Evolutionary conservation across 2,113 vertebrate species (phyloP).

Genomic region (Cynoglossus semilaevis): DNA sequence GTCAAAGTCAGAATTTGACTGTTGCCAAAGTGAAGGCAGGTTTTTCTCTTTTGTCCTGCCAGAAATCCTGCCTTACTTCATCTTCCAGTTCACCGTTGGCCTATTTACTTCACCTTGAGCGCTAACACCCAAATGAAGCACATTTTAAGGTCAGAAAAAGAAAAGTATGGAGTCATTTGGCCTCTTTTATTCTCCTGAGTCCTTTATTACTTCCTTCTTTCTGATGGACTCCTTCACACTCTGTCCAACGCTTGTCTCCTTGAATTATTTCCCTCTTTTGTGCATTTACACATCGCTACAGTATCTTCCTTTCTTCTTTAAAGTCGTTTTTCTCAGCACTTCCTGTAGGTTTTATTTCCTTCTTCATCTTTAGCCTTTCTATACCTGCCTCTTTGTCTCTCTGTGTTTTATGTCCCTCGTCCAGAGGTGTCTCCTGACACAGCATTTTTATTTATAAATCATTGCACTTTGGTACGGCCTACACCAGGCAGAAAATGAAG

Average conservation of each 20-base stretch:
- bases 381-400: background rate
- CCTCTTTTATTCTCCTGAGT: background rate
- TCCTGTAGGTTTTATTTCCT: background rate
- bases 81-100: background rate
- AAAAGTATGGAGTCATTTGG: background rate
- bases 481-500: too few relatives aligned
- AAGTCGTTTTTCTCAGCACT: background rate
- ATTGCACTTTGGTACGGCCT: slow-evolving; percentile 30
- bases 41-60: too few relatives aligned
- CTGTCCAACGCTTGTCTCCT: background rate
- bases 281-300: too few relatives aligned
- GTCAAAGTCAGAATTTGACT: too few relatives aligned
- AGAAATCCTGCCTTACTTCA: background rate
- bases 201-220: background rate
- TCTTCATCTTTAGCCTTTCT: background rate
- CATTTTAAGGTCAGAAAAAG: slow-evolving; percentile 8
- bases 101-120: slow-evolving; percentile 3
- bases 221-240: slow-evolving; percentile 1
- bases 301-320: background rate
- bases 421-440: slow-evolving; percentile 44
- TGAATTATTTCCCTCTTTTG: slow-evolving; percentile 6
- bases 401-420: background rate
- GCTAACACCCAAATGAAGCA: background rate
- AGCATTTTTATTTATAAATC: slow-evolving; percentile 67
- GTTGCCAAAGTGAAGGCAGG: too few relatives aligned